Evolutionary conservation across 2,888 invertebrate species (phyloP).

Genomic region (Stictocephala bisonia): DNA sequence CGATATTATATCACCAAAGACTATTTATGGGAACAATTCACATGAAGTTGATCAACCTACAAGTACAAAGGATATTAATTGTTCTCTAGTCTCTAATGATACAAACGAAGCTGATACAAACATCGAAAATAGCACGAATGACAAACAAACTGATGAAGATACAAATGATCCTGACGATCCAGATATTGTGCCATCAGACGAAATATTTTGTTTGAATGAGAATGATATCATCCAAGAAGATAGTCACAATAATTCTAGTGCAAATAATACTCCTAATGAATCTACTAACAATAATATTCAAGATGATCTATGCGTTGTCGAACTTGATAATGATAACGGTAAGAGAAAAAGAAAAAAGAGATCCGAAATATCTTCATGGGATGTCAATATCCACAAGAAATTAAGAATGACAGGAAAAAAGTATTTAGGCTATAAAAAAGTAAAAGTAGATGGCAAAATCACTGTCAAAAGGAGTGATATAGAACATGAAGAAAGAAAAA

Average conservation of each 20-base stretch:
- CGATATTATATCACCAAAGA: not conserved
- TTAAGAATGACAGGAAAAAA: constrained; percentile 20
- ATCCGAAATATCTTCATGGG: constrained; percentile 8
- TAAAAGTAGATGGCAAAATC: not conserved
- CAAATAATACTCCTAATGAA: not conserved
- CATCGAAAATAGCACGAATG: no score
- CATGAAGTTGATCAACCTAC: not conserved
- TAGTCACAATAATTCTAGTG: constrained; percentile 11
- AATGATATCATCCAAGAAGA: not conserved
- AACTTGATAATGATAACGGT: not conserved
- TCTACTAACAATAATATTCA: not conserved
- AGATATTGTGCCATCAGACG: not conserved
- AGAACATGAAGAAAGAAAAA: constrained; percentile 10
- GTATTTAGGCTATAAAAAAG: constrained; percentile 26
- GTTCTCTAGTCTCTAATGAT: no score
- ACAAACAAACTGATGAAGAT: not conserved
- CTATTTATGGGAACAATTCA: not conserved
- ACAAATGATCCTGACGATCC: constrained; percentile 2
- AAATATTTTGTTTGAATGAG: not conserved
- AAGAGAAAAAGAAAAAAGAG: constrained; percentile 23
- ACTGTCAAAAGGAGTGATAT: constrained; percentile 11
- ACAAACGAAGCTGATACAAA: no score
- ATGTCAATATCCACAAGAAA: constrained; percentile 14
- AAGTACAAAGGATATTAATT: no score
- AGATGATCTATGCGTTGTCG: constrained; percentile 9